Evolutionary conservation across 1,140 invertebrate species (phyloP), one percentile per base, ranked within the genome.

Genomic region (Aricia agestis): DNA sequence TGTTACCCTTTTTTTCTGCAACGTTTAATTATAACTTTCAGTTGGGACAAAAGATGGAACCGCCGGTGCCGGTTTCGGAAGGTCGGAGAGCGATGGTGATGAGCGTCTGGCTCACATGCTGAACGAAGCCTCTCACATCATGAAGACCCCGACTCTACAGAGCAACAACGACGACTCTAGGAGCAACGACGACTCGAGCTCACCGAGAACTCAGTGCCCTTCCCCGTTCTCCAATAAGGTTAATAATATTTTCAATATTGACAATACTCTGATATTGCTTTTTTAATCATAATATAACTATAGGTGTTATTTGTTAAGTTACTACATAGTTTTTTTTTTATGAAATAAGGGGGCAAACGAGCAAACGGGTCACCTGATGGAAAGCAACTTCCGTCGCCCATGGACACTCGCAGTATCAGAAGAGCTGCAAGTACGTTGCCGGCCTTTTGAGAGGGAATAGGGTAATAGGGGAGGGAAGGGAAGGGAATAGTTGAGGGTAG

Each of bases 31-130:
- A 70, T 75, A 61, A 19, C 78, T 93, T 92, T 74, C 90, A 94
- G 93, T 94, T 94, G 96, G 97, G 41, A 86, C 86, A 83, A 97
- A 96, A 93, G 95, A 97, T 87, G 93, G 95, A 77, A 95, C 95
- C 68, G 93, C 96, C 87, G 95, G 95, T 72, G 93, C 95, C 61
- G 87, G 85, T 6, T 96, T 96, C 80, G 95, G 95, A 71, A 91
- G 94, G 57, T 92, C 94, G 66, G 94, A 96, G 67, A 95, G 96
- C 72, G 95, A 96, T 76, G 97, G 96, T 42, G 98, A 99, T 81
- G 98, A 99, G 82, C 94, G 98, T 71, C 96, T 99, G 69, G 97
- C 96, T 17, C 97, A 98, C 86, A 99, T 99, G 82, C 94, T 99
- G 13, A 97, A 94, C 81, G 98, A 99, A 84, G 97, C 98, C 2